phyloP scores from a whole-genome alignment of 1,140 invertebrate genomes.

The Halyomorpha halys region DNA sequence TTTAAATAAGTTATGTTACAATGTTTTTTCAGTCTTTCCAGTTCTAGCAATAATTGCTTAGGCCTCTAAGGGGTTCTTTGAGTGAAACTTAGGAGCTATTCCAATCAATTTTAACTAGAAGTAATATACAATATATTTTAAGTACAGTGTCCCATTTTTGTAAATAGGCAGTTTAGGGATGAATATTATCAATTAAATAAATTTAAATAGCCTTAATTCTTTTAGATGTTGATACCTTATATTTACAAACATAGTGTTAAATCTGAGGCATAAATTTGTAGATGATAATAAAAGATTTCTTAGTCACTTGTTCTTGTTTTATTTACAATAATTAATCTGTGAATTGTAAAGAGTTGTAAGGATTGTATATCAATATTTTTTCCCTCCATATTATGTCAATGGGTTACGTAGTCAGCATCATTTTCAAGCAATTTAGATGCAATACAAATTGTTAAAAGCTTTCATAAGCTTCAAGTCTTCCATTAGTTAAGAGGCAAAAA shows the following conservation, averaged over 20 bases:
- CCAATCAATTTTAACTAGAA: slow-evolving; percentile 2
- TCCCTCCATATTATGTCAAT: too few relatives aligned
- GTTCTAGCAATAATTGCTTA: slow-evolving; percentile 1
- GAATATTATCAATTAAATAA: neutral
- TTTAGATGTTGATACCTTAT: neutral
- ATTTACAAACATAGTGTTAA: neutral
- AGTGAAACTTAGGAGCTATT: neutral
- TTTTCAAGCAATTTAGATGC: too few relatives aligned
- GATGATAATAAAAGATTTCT: slow-evolving; percentile 3
- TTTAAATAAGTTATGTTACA: too few relatives aligned
- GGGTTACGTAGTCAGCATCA: too few relatives aligned
- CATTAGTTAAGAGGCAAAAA: too few relatives aligned
- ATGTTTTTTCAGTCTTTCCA: neutral
- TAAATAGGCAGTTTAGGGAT: slow-evolving; percentile 1
- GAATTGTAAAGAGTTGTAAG: too few relatives aligned
- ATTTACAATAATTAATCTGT: too few relatives aligned
- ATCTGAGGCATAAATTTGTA: neutral
- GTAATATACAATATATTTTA: neutral
- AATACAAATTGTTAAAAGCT: too few relatives aligned
- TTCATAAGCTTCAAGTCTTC: too few relatives aligned
- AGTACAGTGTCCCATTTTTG: neutral
- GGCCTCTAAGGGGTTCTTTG: neutral
- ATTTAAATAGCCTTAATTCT: slow-evolving; percentile 2
- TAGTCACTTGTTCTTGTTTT: too few relatives aligned
- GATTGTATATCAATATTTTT: too few relatives aligned